A percentile compares a stretch with the other conserved stretches of the same genome.
phyloP scores from a whole-genome alignment of 2,797 vertebrate species.

The Schizopygopsis pylzovi region DNA sequence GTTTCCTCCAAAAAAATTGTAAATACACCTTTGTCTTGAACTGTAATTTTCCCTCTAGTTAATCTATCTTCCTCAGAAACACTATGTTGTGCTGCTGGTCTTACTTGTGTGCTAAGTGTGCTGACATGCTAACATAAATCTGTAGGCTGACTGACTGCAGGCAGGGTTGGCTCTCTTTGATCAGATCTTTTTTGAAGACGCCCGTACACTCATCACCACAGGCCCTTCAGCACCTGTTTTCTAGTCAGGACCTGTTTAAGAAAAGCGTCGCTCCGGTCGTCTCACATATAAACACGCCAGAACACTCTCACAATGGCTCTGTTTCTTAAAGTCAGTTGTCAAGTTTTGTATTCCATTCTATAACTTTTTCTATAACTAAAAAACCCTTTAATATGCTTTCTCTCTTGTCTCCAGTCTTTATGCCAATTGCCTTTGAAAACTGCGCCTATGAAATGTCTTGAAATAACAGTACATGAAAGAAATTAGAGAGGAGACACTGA shows the following conservation, averaged over 20 bases:
- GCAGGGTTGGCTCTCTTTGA: conserved; percentile 76
- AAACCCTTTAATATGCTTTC: conserved; percentile 42
- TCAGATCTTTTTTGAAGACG: conserved; percentile 73
- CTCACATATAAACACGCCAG: conserved; percentile 45
- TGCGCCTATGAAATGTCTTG: conserved; percentile 26
- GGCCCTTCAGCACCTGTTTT: conserved; percentile 79
- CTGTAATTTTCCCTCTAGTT: not conserved
- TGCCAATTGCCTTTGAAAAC: conserved; percentile 23
- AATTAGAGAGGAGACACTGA: conserved; percentile 26
- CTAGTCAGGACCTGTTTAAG: conserved; percentile 78
- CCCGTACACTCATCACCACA: conserved; percentile 78
- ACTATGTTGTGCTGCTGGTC: conserved; percentile 26
- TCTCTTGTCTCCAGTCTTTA: conserved; percentile 23
- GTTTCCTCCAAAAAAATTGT: not conserved
- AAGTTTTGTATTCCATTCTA: conserved; percentile 30
- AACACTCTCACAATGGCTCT: conserved; percentile 49
- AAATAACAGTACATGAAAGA: conserved; percentile 44
- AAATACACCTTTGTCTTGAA: not conserved
- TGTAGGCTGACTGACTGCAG: conserved; percentile 72
- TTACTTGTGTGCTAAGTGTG: conserved; percentile 65
- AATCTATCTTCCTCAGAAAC: conserved; percentile 9
- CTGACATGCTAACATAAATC: conserved; percentile 77
- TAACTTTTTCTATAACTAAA: conserved; percentile 34
- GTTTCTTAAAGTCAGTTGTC: conserved; percentile 41
- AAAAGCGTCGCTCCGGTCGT: conserved; percentile 63